These are phyloP conservation scores for Phyllotis vaccarum DNA, from an alignment of 2,797 vertebrate species.

Conservation along the genomic window DNA sequence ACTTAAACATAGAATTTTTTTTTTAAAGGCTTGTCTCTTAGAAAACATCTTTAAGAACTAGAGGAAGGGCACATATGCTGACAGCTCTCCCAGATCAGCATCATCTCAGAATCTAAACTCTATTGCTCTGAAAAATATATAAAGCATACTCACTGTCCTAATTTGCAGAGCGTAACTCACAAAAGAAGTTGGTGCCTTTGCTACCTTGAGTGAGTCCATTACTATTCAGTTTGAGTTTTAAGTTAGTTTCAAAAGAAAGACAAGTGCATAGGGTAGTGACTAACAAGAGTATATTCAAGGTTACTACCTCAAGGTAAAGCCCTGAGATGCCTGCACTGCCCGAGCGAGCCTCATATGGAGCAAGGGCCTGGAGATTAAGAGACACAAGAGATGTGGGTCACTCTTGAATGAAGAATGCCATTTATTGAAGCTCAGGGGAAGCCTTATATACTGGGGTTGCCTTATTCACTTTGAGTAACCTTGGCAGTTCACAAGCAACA, in stretches of 20 bases:
- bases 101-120: not conserved
- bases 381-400: no score
- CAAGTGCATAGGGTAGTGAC: not conserved
- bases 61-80: not conserved
- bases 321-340: no score
- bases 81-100: not conserved
- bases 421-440: no score
- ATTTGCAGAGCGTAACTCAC: not conserved
- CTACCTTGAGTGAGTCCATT: not conserved
- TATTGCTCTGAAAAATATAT: not conserved
- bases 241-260: not conserved
- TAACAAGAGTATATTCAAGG: not conserved
- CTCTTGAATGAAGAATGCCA: no score
- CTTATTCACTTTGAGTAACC: no score
- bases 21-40: not conserved
- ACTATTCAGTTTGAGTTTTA: not conserved
- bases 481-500: no score
- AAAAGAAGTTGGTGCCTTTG: not conserved
- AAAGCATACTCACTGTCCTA: not conserved
- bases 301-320: not conserved
- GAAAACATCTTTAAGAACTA: not conserved
- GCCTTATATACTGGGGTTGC: no score
- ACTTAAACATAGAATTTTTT: not conserved
- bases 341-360: no score
- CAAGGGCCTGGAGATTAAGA: no score